phyloP scores from a whole-genome alignment of 2,797 vertebrate genomes.

The Parambassis ranga region DNA sequence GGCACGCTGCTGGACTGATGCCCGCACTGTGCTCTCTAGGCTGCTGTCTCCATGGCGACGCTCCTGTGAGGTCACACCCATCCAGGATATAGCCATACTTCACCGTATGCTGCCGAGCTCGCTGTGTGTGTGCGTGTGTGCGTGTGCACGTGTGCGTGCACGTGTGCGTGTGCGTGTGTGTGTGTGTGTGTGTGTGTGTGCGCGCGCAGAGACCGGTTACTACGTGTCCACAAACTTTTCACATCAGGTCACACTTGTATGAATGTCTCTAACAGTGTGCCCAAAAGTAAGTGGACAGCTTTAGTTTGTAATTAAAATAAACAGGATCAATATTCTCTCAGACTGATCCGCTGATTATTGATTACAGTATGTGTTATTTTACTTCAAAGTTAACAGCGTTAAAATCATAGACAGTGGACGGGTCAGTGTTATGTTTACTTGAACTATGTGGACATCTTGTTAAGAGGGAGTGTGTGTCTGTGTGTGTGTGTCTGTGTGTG shows the following conservation, averaged over 20 bases:
- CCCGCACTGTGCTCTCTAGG: conserved; percentile 30
- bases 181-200: conserved; percentile 19
- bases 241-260: neutral
- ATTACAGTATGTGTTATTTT: neutral
- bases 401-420: too few relatives aligned
- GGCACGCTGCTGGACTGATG: conserved; percentile 92
- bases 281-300: neutral
- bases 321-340: too few relatives aligned
- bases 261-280: neutral
- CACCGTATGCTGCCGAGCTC: conserved; percentile 24
- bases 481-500: rapidly evolving
- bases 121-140: neutral
- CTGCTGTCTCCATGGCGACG: conserved; percentile 13
- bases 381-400: too few relatives aligned
- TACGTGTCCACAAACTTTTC: neutral
- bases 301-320: too few relatives aligned
- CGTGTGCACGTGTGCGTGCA: too few relatives aligned
- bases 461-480: neutral
- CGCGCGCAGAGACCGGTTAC: neutral
- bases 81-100: conserved; percentile 78
- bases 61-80: conserved; percentile 32
- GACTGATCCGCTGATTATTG: neutral
- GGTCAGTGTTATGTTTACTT: neutral
- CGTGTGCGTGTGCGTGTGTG: conserved; percentile 13
- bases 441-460: neutral